These are phyloP conservation scores for Gobionotothen gibberifrons DNA, from an alignment of 2,797 vertebrate species.

Conservation along the genomic window DNA sequence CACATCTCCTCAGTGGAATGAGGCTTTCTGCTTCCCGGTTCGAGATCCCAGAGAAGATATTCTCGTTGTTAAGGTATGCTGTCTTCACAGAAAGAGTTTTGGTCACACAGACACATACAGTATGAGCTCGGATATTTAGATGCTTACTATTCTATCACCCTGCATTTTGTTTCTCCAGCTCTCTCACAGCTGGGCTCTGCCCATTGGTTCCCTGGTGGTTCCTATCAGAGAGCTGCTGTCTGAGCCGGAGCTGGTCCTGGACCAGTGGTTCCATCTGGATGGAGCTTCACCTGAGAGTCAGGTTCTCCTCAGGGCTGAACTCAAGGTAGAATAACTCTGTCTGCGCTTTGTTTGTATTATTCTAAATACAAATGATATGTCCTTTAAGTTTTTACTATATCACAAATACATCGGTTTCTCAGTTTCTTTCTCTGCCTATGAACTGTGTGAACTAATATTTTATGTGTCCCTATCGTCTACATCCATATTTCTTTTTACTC, in stretches of 20 bases:
- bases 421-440: not conserved
- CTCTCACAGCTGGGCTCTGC: constrained; percentile 83
- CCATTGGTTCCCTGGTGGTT: constrained; percentile 86
- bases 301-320: constrained; percentile 89
- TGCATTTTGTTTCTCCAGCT: constrained; percentile 67
- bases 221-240: constrained; percentile 88
- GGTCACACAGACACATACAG: not conserved
- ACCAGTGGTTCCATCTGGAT: constrained; percentile 88
- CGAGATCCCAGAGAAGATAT: constrained; percentile 85
- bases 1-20: constrained; percentile 89
- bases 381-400: not conserved
- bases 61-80: constrained; percentile 88
- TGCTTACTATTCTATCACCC: not conserved
- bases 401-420: not conserved
- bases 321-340: constrained; percentile 83
- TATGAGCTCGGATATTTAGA: not conserved
- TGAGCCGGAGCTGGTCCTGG: constrained; percentile 85
- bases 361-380: not conserved
- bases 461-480: not conserved
- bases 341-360: not conserved
- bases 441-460: not conserved
- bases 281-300: constrained; percentile 85
- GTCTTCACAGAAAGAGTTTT: not conserved
- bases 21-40: constrained; percentile 89
- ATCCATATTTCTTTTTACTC: not conserved